Evolutionary conservation across 2,888 invertebrate genomes (phyloP), one percentile per base, ranked within the genome.

Genomic region (Synergus laeviventris): DNA sequence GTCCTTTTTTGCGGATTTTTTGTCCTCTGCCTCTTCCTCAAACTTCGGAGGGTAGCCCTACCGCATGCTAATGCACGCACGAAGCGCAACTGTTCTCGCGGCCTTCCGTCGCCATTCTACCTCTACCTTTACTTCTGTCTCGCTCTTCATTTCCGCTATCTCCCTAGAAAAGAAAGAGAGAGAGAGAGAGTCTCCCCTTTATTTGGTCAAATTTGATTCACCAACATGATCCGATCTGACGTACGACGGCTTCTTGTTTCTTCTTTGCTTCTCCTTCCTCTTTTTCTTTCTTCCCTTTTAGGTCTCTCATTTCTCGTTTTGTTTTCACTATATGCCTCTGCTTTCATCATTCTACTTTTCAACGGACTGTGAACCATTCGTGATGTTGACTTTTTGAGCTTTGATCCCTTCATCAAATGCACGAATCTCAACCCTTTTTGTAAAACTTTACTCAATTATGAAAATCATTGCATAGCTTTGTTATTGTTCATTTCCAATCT

Each of bases 61-160:
- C 83, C 85, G 86, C 87, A 88, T 88, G 88, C 88, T 88, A 88
- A 88, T 88, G 86, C 85, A 88, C 87, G 85, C 86, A 88, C 86
- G 87, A 87, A 86, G 86, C 87, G 86, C 88, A 88, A 88, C 88
- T 87, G 88, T 88, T 88, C 88, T 88, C 88, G 87, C 88, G 84
- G 84, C 81, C 85, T 83, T 81, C 74, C 81, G 81, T 81, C 79
- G 70, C 78, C 73, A 75, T 81, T 79, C 76, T 77, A 75, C 74
- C 78, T 73, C 64, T 54, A 39, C 74, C 81, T 75, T n/a, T 49
- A 31, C 24, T 49, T 62, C 59, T 60, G 16, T 73, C 60, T 74
- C 54, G 42, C 24, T 36, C 49, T 73, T 49, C 42, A 54, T 70
- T 66, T 60, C 24, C 21, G 39, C 54, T 45, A 74, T 76, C 24